phyloP scores from a whole-genome alignment of 2,113 vertebrate genomes.

The Tupaia chinensis region DNA sequence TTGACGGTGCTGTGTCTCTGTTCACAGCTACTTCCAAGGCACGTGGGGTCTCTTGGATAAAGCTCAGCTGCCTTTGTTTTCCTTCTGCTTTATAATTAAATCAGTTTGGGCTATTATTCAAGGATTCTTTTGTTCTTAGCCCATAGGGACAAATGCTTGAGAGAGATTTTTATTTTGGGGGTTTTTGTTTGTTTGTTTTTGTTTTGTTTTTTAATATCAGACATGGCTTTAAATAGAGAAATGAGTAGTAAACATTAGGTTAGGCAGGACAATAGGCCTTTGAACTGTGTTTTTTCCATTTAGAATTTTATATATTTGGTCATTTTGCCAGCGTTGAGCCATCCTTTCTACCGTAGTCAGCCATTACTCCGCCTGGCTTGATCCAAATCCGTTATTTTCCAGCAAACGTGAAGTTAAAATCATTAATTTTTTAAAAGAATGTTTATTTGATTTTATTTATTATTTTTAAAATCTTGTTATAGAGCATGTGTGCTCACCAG shows the following conservation, averaged over 20 bases:
- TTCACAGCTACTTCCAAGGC: constrained; percentile 39
- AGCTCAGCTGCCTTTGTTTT: constrained; percentile 59
- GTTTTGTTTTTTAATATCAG: constrained; percentile 38
- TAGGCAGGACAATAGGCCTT: constrained; percentile 10
- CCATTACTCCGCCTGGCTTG: neutral
- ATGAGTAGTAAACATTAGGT: constrained; percentile 50
- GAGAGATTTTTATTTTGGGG: constrained; percentile 25
- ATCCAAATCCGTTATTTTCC: constrained; percentile 71
- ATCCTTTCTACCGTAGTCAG: constrained; percentile 44
- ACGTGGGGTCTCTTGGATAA: constrained; percentile 30
- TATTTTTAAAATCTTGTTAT: too few relatives aligned
- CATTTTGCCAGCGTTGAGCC: constrained; percentile 58
- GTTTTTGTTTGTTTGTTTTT: neutral
- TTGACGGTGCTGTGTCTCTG: constrained; percentile 30
- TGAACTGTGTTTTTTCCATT: constrained; percentile 57
- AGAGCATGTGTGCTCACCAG: too few relatives aligned
- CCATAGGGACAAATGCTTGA: constrained; percentile 48
- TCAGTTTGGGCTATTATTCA: constrained; percentile 51
- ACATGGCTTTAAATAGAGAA: constrained; percentile 63
- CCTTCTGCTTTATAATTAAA: constrained; percentile 61
- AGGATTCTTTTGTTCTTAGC: constrained; percentile 52
- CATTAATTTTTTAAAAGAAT: too few relatives aligned
- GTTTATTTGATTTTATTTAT: too few relatives aligned
- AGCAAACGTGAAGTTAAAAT: neutral
- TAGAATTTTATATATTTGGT: constrained; percentile 45